Base-by-base conservation (phyloP, 1,140 invertebrate genomes). In the Neodiprion pinetum region DNA sequence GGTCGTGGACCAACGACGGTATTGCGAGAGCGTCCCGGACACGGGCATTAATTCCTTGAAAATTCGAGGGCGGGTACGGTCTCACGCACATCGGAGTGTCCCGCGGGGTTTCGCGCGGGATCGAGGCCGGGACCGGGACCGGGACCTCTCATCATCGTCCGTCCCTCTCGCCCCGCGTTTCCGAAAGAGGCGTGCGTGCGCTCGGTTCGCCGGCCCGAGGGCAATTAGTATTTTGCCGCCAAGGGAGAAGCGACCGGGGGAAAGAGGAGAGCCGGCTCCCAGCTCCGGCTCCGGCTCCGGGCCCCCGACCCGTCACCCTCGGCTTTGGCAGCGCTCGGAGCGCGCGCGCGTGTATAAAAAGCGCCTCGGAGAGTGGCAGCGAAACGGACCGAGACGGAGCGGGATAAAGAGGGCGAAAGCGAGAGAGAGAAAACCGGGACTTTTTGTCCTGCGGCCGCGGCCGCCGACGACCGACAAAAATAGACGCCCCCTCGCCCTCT, bases 171-270 rank as follows among this genome's bases (percentile, higher is more conserved):
- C 28, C 28, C n/a, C 53, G n/a, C 53, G 53, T 12, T 61, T 61
- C 53, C n/a, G 11, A 14, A 12, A 17, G n/a, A 61, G 53, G 11
- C 53, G 80, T 85, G 83, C 84, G 82, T 85, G 83, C 78, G 80
- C 81, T 81, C 83, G 84, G 84, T 80, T 86, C 85, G 85, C 75
- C 86, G 86, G 85, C 85, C 85, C 84, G 84, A 80, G 85, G 86
- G 86, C 86, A 88, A 88, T 88, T 88, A 88, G 87, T 85, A 87
- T 85, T 85, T 81, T 84, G 84, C 86, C 86, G 85, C 83, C 85
- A 82, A 87, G 86, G 86, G 86, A 87, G 84, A 47, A 65, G 61
- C 61, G 61, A 65, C 61, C 61, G 61, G 61, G 28, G 28, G 28
- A 5, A 40, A 40, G 28, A 40, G 28, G 28, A 40, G 28, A 40